Conservation (phyloP, 2,113 vertebrate genomes). For the Peromyscus leucopus region DNA sequence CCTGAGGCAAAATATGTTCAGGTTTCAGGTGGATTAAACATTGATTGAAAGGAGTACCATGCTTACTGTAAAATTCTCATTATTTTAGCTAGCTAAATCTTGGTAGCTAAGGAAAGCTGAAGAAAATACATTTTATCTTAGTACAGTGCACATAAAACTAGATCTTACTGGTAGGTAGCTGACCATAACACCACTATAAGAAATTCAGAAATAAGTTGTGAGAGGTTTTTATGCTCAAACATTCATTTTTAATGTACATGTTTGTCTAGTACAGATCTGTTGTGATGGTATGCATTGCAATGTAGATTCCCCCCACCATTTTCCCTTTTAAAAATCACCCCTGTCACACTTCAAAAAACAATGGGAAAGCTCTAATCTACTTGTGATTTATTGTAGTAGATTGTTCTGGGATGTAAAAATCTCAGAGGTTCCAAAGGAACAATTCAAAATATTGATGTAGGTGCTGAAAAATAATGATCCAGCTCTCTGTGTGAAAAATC, state of each 20-base stretch:
- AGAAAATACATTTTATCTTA: constrained; percentile 14
- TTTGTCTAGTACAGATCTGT: neutral
- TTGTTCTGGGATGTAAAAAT: constrained; percentile 68
- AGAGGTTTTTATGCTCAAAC: neutral
- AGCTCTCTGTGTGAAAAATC: constrained; percentile 34
- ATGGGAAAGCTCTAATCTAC: constrained; percentile 46
- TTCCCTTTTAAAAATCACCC: neutral
- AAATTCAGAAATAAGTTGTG: constrained; percentile 12
- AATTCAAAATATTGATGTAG: constrained; percentile 69
- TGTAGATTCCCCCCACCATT: constrained; percentile 13
- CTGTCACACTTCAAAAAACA: constrained; percentile 44
- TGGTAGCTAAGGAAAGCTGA: neutral
- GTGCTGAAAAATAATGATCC: constrained; percentile 46
- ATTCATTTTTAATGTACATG: neutral
- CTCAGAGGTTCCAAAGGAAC: constrained; percentile 61
- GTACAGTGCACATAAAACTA: neutral
- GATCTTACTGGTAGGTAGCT: neutral
- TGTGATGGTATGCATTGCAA: neutral
- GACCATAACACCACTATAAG: neutral
- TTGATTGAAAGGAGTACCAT: neutral
- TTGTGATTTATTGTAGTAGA: constrained; percentile 71
- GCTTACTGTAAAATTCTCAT: neutral
- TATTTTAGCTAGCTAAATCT: constrained; percentile 47
- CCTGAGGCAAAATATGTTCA: constrained; percentile 45
- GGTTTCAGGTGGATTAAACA: constrained; percentile 24